Evolutionary conservation across 2,888 invertebrate genomes (phyloP), one percentile per base, ranked within the genome.

Genomic region (Tenthredo livida): DNA sequence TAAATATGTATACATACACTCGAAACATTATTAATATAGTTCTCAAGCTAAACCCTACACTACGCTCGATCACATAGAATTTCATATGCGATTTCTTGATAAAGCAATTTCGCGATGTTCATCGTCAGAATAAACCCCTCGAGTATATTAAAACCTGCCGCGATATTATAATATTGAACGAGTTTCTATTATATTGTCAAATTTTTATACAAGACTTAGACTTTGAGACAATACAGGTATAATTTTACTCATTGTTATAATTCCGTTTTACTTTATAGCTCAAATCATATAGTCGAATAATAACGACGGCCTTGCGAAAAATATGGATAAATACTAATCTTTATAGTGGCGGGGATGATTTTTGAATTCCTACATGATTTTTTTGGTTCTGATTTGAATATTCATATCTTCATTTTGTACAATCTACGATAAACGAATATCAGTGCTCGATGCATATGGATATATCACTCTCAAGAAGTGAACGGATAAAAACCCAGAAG

Each of bases 401-500:
- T 50, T 0, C 17, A 43, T 43, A 43, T 43, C 12, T 17, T 1
- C n/a, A 50, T 50, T 50, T 50, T 0, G 15, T 50, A n/a, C 6
- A n/a, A 50, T 50, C 50, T 50, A n/a, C 43, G 12, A 40, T 40
- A 9, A 40, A 40, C 40, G 9, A 40, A 40, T 47, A 47, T 47
- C 15, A 17, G 15, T 47, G 15, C 58, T n/a, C 3, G n/a, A 65
- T 29, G 12, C 21, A 65, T 65, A 65, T 21, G 10, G 29, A 29
- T 15, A 65, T 65, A 65, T 21, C 15, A 25, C 21, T 25, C 15
- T 65, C 29, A 29, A 29, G n/a, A 40, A 37, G 40, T n/a, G 21
- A 37, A 72, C 33, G 33, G 67, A 72, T 72, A 40, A n/a, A 72
- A 40, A 65, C 15, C 40, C n/a, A 15, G 72, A 43, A 73, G n/a